phyloP scores from a whole-genome alignment of 37 sponge, comb jelly and placozoan genomes.

The Halisarca cf. caerulea region DNA sequence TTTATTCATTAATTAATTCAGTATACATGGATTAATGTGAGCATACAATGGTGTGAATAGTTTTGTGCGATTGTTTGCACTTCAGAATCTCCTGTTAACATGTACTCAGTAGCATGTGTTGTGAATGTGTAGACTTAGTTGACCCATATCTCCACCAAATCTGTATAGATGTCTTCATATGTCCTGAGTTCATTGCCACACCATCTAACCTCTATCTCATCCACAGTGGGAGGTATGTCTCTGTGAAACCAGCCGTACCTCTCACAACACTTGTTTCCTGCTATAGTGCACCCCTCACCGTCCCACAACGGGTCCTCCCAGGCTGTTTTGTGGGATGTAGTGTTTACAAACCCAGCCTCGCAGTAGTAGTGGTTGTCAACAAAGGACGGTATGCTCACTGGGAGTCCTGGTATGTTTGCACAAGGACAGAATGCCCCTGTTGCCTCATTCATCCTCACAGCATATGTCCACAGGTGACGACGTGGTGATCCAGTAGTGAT shows the following conservation, averaged over 20 bases:
- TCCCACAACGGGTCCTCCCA: background rate
- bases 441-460: background rate
- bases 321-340: too few relatives aligned
- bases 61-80: too few relatives aligned
- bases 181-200: background rate
- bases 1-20: too few relatives aligned
- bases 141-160: slow-evolving; percentile 5
- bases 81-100: too few relatives aligned
- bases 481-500: background rate
- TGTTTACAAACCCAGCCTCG: background rate
- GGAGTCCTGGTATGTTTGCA: background rate
- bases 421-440: too few relatives aligned
- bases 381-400: background rate
- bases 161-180: background rate
- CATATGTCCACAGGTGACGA: background rate
- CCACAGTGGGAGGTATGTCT: background rate
- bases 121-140: too few relatives aligned
- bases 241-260: background rate
- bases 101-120: too few relatives aligned
- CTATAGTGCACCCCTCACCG: background rate
- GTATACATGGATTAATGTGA: too few relatives aligned
- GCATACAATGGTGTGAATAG: too few relatives aligned
- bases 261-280: slow-evolving; percentile 9
- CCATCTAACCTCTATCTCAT: slow-evolving; percentile 2
- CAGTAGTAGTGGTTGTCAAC: background rate